These are phyloP conservation scores for Sardinella longiceps DNA, from an alignment of 2,797 vertebrate genomes.

Conservation along the genomic window DNA sequence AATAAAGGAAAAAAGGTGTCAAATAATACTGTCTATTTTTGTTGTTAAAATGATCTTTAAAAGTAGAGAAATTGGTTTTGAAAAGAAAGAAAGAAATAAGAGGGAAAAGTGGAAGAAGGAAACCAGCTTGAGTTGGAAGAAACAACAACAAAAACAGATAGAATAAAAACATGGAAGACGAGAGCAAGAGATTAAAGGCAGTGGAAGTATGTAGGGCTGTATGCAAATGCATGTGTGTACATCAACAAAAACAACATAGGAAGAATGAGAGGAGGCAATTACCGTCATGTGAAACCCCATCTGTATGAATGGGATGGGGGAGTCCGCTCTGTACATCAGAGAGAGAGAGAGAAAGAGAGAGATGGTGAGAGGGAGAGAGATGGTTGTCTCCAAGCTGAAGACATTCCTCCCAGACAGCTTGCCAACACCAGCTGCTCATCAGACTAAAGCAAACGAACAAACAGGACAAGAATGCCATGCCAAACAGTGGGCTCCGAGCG, in stretches of 20 bases:
- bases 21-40: not conserved
- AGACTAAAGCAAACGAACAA: not conserved
- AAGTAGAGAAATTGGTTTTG: not conserved
- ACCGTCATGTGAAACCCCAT: not conserved
- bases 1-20: not conserved
- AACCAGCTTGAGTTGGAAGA: not conserved
- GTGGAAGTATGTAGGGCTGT: not conserved
- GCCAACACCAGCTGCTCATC: slow-evolving; percentile 13
- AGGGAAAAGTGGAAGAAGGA: not conserved
- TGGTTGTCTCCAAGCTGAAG: not conserved
- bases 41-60: not conserved
- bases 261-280: not conserved
- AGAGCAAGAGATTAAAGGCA: not conserved
- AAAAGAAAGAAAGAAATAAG: not conserved
- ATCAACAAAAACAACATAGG: not conserved
- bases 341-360: not conserved
- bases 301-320: not conserved
- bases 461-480: not conserved
- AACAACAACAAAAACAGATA: not conserved
- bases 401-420: not conserved
- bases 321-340: not conserved
- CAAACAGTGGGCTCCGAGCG: slow-evolving; percentile 2
- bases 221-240: not conserved
- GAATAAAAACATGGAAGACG: not conserved
- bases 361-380: not conserved